A percentile compares a stretch with the other conserved stretches of the same genome.
phyloP scores from a whole-genome alignment of 1,140 invertebrate genomes.

The Caenorhabditis briggsae region DNA sequence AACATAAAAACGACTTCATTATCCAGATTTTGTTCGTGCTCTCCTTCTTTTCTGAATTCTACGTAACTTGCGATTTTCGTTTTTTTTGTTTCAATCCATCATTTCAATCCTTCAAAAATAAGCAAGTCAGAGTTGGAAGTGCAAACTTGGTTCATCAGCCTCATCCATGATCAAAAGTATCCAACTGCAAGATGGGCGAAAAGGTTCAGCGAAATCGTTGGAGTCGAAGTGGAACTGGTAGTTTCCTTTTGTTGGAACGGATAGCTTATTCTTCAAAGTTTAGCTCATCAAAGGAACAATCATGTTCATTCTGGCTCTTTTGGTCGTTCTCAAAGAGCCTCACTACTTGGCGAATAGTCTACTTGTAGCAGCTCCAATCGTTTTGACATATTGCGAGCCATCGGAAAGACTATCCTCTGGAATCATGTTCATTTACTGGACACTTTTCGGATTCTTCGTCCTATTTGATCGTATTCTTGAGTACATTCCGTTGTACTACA shows the following conservation, averaged over 20 bases:
- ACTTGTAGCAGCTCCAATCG: slow-evolving; percentile 3
- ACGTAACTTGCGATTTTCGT: no score
- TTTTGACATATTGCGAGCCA: slow-evolving; percentile 20
- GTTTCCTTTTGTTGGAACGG: background rate
- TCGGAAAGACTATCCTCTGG: background rate
- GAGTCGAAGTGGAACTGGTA: slow-evolving; percentile 29
- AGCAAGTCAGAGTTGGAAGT: slow-evolving; percentile 26
- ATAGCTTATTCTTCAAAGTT: background rate
- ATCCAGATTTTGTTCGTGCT: slow-evolving; percentile 48
- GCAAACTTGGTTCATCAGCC: background rate
- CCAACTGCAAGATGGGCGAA: slow-evolving; percentile 37
- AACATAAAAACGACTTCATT: slow-evolving; percentile 37
- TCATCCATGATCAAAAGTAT: slow-evolving; percentile 12
- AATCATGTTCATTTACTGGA: slow-evolving; percentile 49
- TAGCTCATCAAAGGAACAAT: slow-evolving; percentile 14
- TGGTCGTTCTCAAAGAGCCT: slow-evolving; percentile 25
- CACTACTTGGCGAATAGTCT: slow-evolving; percentile 27
- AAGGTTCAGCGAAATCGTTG: slow-evolving; percentile 14
- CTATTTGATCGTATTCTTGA: slow-evolving; percentile 13
- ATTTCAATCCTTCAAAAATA: background rate
- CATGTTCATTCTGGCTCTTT: background rate
- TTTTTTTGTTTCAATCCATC: background rate
- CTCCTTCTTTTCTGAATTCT: no score
- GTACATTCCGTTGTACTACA: slow-evolving; percentile 34
- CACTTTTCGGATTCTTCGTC: slow-evolving; percentile 4